Evolutionary conservation across 2,113 vertebrate genomes (phyloP).

Genomic region (Pluvialis apricaria): DNA sequence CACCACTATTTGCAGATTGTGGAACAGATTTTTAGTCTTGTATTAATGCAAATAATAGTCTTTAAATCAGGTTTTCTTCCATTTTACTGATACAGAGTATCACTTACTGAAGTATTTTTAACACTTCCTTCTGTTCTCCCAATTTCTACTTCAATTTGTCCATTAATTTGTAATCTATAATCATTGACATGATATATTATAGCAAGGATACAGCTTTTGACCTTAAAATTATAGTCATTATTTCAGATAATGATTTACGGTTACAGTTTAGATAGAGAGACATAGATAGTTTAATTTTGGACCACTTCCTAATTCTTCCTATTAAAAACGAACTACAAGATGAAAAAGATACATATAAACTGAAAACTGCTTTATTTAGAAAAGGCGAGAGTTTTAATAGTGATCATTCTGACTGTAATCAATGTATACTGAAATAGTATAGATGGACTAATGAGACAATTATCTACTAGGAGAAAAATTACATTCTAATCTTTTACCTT

Average conservation of each 20-base stretch:
- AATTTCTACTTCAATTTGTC: constrained; percentile 10
- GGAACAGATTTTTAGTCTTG: background rate
- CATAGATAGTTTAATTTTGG: background rate
- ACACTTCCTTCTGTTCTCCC: constrained; percentile 9
- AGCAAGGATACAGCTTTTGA: constrained; percentile 44
- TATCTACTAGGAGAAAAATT: background rate
- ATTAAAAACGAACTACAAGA: background rate
- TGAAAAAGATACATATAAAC: background rate
- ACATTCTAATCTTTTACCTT: background rate
- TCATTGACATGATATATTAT: constrained; percentile 38
- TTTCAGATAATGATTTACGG: constrained; percentile 47
- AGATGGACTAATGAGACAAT: background rate
- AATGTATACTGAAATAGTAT: background rate
- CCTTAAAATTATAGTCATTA: constrained; percentile 56
- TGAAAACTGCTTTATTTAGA: background rate
- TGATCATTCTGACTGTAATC: background rate
- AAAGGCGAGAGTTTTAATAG: accelerated
- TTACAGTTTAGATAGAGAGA: constrained; percentile 17
- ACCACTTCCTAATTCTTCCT: background rate
- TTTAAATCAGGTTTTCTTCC: background rate
- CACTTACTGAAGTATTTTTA: constrained; percentile 30
- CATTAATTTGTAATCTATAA: constrained; percentile 43
- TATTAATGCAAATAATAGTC: background rate
- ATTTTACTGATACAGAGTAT: background rate
- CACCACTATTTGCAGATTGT: background rate